phyloP scores from a whole-genome alignment of 23 tunicate genomes.

The Trididemnum miniatum region DNA sequence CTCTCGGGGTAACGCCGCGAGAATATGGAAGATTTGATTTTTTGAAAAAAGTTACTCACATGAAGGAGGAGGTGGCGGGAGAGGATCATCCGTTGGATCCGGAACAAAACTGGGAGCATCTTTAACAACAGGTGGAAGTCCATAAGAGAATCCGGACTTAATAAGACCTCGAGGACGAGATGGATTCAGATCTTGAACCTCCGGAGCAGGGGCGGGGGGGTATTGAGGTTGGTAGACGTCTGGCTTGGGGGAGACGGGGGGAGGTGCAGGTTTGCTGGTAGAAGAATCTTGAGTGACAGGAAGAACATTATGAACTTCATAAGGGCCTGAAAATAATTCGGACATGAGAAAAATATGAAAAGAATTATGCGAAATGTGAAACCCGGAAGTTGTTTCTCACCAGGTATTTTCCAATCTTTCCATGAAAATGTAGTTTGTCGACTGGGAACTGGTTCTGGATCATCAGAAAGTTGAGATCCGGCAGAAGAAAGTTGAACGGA shows the following conservation, averaged over 20 bases:
- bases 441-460: too few species aligned
- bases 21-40: too few species aligned
- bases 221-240: background rate
- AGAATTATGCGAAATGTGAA: background rate
- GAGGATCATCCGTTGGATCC: slow-evolving; percentile 5
- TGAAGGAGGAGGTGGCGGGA: slow-evolving; percentile 49
- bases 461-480: too few species aligned
- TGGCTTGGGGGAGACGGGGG: slow-evolving; percentile 47
- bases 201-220: background rate
- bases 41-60: slow-evolving; percentile 26
- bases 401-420: slow-evolving; percentile 77
- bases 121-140: background rate
- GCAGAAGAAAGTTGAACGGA: too few species aligned
- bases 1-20: too few species aligned
- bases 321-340: background rate
- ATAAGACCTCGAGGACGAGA: background rate
- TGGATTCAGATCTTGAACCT: background rate
- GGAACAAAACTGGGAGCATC: background rate
- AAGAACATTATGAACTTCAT: background rate
- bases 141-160: background rate
- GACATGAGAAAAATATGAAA: background rate
- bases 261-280: slow-evolving; percentile 42
- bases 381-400: slow-evolving; percentile 22
- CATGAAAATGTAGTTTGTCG: slow-evolving; percentile 31
- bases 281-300: background rate